Evolutionary conservation across 2,888 invertebrate genomes (phyloP).

Genomic region (Fragum fragum): DNA sequence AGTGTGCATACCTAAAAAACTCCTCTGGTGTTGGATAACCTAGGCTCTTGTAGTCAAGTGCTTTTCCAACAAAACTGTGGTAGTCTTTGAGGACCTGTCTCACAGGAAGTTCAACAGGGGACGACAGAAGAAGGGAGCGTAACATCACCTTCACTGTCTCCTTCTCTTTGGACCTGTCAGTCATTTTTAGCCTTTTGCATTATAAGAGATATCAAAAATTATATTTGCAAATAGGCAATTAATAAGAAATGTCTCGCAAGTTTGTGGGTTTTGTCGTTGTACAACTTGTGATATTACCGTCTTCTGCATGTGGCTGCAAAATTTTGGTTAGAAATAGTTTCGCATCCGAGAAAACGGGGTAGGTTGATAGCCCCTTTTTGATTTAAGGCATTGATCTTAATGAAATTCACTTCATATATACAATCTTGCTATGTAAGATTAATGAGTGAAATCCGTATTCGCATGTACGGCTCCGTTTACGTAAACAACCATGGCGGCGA

Average conservation of each 20-base stretch:
- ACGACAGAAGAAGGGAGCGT: slow-evolving; percentile 77
- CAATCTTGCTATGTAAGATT: too few species aligned
- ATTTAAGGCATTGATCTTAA: too few species aligned
- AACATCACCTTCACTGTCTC: slow-evolving; percentile 75
- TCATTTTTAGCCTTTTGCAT: too few species aligned
- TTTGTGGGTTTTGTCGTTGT: too few species aligned
- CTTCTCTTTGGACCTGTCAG: slow-evolving; percentile 61
- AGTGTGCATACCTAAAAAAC: slow-evolving; percentile 68
- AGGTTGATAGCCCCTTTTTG: too few species aligned
- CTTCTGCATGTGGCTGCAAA: neutral
- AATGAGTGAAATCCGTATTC: neutral
- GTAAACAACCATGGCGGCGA: slow-evolving; percentile 32
- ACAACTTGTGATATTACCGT: neutral
- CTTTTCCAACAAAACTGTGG: slow-evolving; percentile 72
- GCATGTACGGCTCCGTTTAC: neutral
- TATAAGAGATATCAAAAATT: neutral
- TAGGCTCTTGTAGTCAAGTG: slow-evolving; percentile 72
- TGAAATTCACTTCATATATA: too few species aligned
- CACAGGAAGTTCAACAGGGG: slow-evolving; percentile 77
- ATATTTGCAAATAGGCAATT: too few species aligned
- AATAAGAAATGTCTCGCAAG: too few species aligned
- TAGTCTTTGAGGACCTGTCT: slow-evolving; percentile 76
- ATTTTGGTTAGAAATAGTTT: too few species aligned
- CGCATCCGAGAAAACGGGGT: too few species aligned
- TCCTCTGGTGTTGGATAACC: slow-evolving; percentile 76